Evolutionary conservation across 2,888 invertebrate genomes (phyloP), one percentile per base, ranked within the genome.

Genomic region (Tetramorium bicarinatum): DNA sequence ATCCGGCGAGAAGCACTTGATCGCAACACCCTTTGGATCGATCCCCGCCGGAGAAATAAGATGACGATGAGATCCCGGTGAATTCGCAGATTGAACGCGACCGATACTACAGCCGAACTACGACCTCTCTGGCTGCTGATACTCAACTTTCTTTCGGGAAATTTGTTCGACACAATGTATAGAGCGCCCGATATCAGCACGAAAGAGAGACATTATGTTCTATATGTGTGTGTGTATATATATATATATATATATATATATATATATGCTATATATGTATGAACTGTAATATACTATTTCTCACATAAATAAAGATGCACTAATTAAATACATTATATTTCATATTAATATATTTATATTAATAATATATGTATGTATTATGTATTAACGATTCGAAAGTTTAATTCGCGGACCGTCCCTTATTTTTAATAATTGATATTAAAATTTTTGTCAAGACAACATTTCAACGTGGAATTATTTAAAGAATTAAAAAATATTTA

Each of bases 11-110:
- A 56, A 79, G 56, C 72, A 47, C 47, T 13, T 34, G 41, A 9
- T 69, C 69, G 11, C 3, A 75, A 75, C 66, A 29, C 44, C 64
- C 21, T 61, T 72, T 9, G 47, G 47, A 80, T 80, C 79, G 72
- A 80, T 80, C 18, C 49, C 9, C 9, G 13, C 47, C 72, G 15
- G 47, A 80, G 79, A 61, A 61, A 72, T 47, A 59, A 67, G 67
- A 79, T 47, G 44, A 79, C 38, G 76, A 54, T 29, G 72, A 72
- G 79, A 72, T 79, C n/a, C 56, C 34, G 44, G 34, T 18, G 44
- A 29, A 71, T 49, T 47, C n/a, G 13, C 15, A 61, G 79, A 80
- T 72, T 80, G 72, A 72, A 80, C 72, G 47, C 52, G 18, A 13
- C 38, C 21, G 29, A 54, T 54, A 54, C 44, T 25, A 54, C 41